Percentiles rank a stretch among this genome's conserved stretches.
Conservation (phyloP, 1,140 invertebrate genomes). For the Eurytemora carolleeae region DNA sequence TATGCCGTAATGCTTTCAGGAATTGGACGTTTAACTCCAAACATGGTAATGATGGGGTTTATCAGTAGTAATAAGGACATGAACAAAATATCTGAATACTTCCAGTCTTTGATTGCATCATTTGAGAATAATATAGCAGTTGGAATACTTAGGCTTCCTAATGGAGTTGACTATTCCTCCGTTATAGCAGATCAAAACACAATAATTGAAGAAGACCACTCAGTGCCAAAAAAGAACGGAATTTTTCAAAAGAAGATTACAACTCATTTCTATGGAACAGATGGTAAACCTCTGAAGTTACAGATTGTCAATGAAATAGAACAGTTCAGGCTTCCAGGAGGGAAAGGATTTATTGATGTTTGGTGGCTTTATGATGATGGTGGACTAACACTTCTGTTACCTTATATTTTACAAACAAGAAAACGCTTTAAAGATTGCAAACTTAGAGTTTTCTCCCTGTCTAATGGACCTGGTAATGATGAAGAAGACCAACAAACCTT, state of each 20-base stretch:
- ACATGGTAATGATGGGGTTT: slow-evolving; percentile 57
- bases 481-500: slow-evolving; percentile 76
- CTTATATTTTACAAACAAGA: slow-evolving; percentile 39
- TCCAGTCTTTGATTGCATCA: slow-evolving; percentile 29
- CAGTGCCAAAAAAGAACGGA: too few relatives aligned
- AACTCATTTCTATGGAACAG: too few relatives aligned
- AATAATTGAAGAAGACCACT: neutral
- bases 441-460: slow-evolving; percentile 51
- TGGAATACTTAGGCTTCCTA: slow-evolving; percentile 30
- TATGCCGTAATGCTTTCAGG: slow-evolving; percentile 47
- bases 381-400: slow-evolving; percentile 42
- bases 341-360: slow-evolving; percentile 59
- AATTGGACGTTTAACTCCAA: slow-evolving; percentile 68
- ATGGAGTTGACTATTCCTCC: slow-evolving; percentile 25
- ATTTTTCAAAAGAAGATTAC: too few relatives aligned
- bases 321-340: too few relatives aligned
- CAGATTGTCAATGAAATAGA: too few relatives aligned
- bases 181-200: neutral
- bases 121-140: slow-evolving; percentile 36
- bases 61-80: neutral
- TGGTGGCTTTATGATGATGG: slow-evolving; percentile 97
- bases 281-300: too few relatives aligned
- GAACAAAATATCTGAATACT: neutral
- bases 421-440: slow-evolving; percentile 35
- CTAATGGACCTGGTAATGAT: slow-evolving; percentile 72